Base-by-base conservation (phyloP, 2,797 vertebrate genomes). In the Anguilla anguilla region DNA sequence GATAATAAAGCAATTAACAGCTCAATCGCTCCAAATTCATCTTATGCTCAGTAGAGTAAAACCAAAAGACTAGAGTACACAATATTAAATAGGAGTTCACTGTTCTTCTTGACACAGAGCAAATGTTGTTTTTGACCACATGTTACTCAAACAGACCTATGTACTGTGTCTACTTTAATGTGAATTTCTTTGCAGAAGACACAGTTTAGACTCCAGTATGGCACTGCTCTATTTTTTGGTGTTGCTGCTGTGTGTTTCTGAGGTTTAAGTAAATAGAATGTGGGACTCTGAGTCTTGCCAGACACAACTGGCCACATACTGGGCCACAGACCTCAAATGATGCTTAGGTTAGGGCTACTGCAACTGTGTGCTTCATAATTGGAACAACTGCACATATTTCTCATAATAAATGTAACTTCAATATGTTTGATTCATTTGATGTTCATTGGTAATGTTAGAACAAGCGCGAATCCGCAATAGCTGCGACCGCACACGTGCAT, bases 81-180 rank as follows among this genome's bases (percentile, higher is more conserved):
- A 4, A 0, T 19, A 35, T 77, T 77, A 77, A 77, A 77, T 35
- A 77, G 0, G 35, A 39, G 35, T 77, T 77, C 72, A 39, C 77
- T 49, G 77, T 31, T 74, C 69, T 35, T 74, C 69, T 39, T 74
- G 69, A 74, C 31, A 39, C 69, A 74, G 28, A 22, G 43, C 77
- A 81, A 81, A 46, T 81, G 11, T 46, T 46, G 5, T 19, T 81
- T 22, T 81, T 81, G 39, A 46, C 15, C 43, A 81, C 49, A 6
- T 46, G 77, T 49, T 7, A 2, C 1, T 81, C 77, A 81, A 49
- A 81, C 77, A 81, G 43, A 81, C 77, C 77, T 81, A 81, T 81
- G 22, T 49, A 81, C 15, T 46, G 43, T 10, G 49, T 17, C 77
- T 81, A 9, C 35, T 46, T 22, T 46, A 81, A 39, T 22, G 6